Percentiles rank a stretch among this genome's conserved stretches.
These are phyloP conservation scores for Antigone vipio DNA, from an alignment of 2,113 vertebrate genomes.

Conservation along the genomic window DNA sequence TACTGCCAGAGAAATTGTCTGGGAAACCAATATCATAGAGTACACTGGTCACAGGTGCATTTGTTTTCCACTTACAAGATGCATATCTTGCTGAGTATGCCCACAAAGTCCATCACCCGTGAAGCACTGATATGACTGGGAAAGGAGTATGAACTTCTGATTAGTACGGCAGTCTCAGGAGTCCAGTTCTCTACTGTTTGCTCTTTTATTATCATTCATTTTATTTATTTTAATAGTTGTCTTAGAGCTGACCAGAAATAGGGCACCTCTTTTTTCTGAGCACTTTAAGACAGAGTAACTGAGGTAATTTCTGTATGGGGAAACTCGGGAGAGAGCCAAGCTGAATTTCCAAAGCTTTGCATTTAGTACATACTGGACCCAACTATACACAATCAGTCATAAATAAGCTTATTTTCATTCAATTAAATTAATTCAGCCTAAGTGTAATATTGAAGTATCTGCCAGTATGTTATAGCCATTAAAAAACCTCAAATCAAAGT, in stretches of 20 bases:
- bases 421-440: neutral
- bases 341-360: neutral
- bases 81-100: neutral
- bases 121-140: neutral
- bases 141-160: neutral
- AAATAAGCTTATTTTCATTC: neutral
- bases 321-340: neutral
- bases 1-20: neutral
- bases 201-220: neutral
- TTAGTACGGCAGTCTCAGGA: neutral
- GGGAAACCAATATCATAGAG: neutral
- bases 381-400: neutral
- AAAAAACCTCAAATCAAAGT: neutral
- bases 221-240: neutral
- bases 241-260: neutral
- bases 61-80: neutral
- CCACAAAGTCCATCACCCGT: neutral
- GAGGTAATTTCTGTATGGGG: neutral
- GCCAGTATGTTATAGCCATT: neutral
- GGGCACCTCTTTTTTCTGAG: neutral
- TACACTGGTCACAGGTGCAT: rapidly evolving
- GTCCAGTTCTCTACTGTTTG: neutral
- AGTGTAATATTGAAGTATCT: neutral
- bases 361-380: neutral
- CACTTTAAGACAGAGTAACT: neutral